Conservation (phyloP, 2,888 invertebrate species). For the Helobdella robusta region DNA sequence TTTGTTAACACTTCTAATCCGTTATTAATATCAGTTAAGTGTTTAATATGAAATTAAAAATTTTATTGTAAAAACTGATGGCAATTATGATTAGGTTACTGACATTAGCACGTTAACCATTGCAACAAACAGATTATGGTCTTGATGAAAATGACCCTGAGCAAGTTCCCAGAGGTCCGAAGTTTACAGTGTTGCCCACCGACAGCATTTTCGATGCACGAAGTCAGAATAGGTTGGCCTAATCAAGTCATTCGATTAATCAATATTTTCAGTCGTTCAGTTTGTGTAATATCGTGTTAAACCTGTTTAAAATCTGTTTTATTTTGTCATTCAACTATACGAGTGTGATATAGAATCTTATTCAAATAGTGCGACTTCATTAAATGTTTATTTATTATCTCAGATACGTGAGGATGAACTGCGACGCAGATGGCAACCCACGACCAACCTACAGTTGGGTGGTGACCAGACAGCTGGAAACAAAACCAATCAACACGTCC, state of each 20-base stretch:
- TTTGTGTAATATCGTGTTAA: too few species aligned
- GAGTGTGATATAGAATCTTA: too few species aligned
- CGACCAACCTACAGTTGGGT: slow-evolving; percentile 38
- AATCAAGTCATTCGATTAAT: neutral
- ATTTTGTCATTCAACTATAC: too few species aligned
- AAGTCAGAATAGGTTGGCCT: too few species aligned
- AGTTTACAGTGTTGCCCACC: slow-evolving; percentile 30
- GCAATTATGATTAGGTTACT: too few species aligned
- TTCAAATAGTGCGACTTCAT: neutral
- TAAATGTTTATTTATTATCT: slow-evolving; percentile 1
- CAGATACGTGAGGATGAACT: slow-evolving; percentile 41
- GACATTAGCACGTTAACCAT: neutral
- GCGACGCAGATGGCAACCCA: slow-evolving; percentile 38
- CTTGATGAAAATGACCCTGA: slow-evolving; percentile 30
- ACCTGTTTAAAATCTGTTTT: too few species aligned
- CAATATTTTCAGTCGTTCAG: neutral
- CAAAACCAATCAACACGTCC: slow-evolving; percentile 9
- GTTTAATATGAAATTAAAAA: neutral
- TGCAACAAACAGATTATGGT: slow-evolving; percentile 31
- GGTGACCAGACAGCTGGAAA: slow-evolving; percentile 7
- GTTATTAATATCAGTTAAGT: neutral
- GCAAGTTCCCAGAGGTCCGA: slow-evolving; percentile 30
- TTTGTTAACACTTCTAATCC: neutral
- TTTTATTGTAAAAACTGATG: too few species aligned
- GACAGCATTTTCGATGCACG: slow-evolving; percentile 39